phyloP scores from a whole-genome alignment of 2,113 vertebrate species.

The Petromus typicus region DNA sequence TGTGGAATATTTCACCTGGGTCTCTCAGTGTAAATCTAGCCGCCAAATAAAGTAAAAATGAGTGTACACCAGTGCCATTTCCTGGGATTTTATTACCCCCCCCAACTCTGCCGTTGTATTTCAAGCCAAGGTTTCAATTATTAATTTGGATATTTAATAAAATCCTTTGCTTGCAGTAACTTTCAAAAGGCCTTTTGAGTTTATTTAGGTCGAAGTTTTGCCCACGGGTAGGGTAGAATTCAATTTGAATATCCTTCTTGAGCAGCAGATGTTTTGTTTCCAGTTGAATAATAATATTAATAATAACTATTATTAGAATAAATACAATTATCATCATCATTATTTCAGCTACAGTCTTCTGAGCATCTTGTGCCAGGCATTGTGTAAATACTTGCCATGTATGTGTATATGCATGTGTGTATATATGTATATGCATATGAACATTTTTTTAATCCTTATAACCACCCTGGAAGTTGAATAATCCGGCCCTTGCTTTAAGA shows the following conservation, averaged over 20 bases:
- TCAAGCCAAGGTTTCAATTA: slow-evolving; percentile 66
- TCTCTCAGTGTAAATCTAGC: slow-evolving; percentile 69
- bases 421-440: accelerated
- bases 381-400: not conserved
- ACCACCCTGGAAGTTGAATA: not conserved
- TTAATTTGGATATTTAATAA: slow-evolving; percentile 75
- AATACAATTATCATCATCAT: slow-evolving; percentile 50
- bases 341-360: slow-evolving; percentile 30
- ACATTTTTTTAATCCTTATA: not conserved
- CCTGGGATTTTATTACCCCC: not conserved
- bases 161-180: slow-evolving; percentile 66
- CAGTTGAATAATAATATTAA: slow-evolving; percentile 70
- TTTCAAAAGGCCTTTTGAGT: slow-evolving; percentile 66
- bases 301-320: slow-evolving; percentile 63
- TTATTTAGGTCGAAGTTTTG: slow-evolving; percentile 39
- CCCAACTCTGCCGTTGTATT: not conserved
- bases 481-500: not conserved
- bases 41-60: slow-evolving; percentile 65
- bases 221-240: slow-evolving; percentile 19
- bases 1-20: slow-evolving; percentile 66
- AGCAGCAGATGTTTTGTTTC: slow-evolving; percentile 75
- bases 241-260: slow-evolving; percentile 50
- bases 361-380: not conserved
- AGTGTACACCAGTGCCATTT: not conserved
- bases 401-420: too few relatives aligned